A percentile compares a stretch with the other conserved stretches of the same genome.
Conservation (phyloP, 2,888 invertebrate species). For the Ophion slaviceki region DNA sequence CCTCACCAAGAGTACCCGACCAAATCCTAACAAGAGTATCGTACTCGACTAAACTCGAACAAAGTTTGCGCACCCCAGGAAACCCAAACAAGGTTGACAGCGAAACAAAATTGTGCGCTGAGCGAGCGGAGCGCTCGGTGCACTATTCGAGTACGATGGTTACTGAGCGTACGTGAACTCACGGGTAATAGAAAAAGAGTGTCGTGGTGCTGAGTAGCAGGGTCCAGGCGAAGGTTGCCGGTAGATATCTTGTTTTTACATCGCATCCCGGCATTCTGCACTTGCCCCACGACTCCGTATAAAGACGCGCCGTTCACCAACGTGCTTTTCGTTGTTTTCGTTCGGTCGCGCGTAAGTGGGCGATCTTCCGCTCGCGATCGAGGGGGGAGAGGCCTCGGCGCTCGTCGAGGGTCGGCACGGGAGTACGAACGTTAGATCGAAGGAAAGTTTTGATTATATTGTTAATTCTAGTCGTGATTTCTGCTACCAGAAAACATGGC, state of each 20-base stretch:
- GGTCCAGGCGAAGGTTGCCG: slow-evolving; percentile 99
- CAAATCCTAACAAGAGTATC: neutral
- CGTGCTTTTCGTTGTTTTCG: neutral
- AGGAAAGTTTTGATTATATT: slow-evolving; percentile 48
- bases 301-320: neutral
- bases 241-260: slow-evolving; percentile 98
- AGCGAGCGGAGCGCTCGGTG: neutral
- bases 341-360: neutral
- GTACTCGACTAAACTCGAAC: neutral
- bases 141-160: neutral
- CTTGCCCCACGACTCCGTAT: slow-evolving; percentile 1
- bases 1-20: neutral
- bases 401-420: neutral
- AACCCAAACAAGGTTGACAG: neutral
- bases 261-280: slow-evolving; percentile 97
- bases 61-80: neutral
- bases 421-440: slow-evolving; percentile 1
- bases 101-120: neutral
- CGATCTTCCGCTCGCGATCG: no score
- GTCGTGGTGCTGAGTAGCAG: slow-evolving; percentile 96
- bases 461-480: slow-evolving; percentile 78
- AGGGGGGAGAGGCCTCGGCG: no score
- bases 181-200: slow-evolving; percentile 99
- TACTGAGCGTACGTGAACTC: slow-evolving; percentile 85
- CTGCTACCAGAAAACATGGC: slow-evolving; percentile 83